Conservation (phyloP, 2,888 invertebrate genomes). For the Cosmopolites sordidus region DNA sequence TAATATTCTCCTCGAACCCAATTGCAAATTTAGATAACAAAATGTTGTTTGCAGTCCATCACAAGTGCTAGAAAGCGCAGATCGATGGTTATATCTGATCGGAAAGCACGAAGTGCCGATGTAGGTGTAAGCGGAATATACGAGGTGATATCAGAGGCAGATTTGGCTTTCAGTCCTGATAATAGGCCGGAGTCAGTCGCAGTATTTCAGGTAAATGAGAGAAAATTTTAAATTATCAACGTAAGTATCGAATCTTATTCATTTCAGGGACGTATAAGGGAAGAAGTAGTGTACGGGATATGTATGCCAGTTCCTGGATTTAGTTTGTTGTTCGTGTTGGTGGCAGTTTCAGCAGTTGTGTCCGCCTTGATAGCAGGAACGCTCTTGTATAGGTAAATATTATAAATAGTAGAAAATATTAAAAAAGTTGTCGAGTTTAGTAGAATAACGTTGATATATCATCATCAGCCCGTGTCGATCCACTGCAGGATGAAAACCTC, state of each 20-base stretch:
- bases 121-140: constrained; percentile 87
- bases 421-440: too few relatives aligned
- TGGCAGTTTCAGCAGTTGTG: constrained; percentile 81
- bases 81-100: constrained; percentile 61
- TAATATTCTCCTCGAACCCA: too few relatives aligned
- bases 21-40: too few relatives aligned
- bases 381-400: constrained; percentile 48
- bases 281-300: constrained; percentile 88
- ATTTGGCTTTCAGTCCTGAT: constrained; percentile 84
- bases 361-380: constrained; percentile 79
- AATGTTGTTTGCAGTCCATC: constrained; percentile 3
- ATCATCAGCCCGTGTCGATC: too few relatives aligned
- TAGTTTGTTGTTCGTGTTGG: constrained; percentile 81
- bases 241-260: too few relatives aligned
- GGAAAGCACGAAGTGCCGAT: constrained; percentile 77
- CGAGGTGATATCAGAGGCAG: constrained; percentile 85
- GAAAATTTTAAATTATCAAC: not conserved
- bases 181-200: constrained; percentile 75
- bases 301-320: constrained; percentile 88
- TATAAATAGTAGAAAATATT: too few relatives aligned
- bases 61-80: constrained; percentile 57
- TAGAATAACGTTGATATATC: too few relatives aligned
- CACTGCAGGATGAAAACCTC: too few relatives aligned
- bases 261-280: constrained; percentile 67
- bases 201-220: constrained; percentile 61